Conservation (phyloP, 2,797 vertebrate genomes). For the Coregonus ussuriensis region DNA sequence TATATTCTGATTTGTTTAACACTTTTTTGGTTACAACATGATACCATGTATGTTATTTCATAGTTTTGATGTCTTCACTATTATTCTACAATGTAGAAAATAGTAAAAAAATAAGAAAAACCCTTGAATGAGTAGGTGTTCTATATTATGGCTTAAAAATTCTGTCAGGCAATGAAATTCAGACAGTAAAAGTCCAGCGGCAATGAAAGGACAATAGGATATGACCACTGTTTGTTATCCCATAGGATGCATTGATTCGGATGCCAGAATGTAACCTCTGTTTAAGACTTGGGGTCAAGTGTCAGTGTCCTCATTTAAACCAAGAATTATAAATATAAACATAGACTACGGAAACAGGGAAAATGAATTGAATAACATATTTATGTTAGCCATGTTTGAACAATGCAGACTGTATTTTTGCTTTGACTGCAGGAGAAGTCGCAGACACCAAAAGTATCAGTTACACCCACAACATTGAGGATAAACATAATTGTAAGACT, state of each 20-base stretch:
- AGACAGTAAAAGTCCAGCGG: too few species aligned
- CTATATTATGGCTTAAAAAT: not conserved
- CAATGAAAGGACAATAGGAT: not conserved
- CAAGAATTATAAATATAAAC: not conserved
- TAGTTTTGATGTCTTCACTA: too few species aligned
- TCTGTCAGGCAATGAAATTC: not conserved
- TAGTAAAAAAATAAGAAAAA: too few species aligned
- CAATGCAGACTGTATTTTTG: not conserved
- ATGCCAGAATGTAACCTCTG: too few species aligned
- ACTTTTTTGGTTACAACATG: too few species aligned
- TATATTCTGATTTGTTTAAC: too few species aligned
- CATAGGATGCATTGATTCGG: too few species aligned
- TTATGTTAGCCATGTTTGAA: not conserved
- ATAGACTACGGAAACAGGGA: not conserved
- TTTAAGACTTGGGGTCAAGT: not conserved
- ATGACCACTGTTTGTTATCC: not conserved
- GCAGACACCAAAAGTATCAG: not conserved
- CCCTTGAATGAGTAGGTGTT: too few species aligned
- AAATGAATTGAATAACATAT: not conserved
- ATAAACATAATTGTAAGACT: not conserved
- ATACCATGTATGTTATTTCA: too few species aligned
- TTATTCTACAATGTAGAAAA: too few species aligned
- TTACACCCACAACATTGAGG: not conserved
- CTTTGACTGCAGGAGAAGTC: not conserved
- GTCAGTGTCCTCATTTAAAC: not conserved